These are phyloP conservation scores for Lochmaea capreae DNA, from an alignment of 2,888 invertebrate genomes.

Conservation along the genomic window DNA sequence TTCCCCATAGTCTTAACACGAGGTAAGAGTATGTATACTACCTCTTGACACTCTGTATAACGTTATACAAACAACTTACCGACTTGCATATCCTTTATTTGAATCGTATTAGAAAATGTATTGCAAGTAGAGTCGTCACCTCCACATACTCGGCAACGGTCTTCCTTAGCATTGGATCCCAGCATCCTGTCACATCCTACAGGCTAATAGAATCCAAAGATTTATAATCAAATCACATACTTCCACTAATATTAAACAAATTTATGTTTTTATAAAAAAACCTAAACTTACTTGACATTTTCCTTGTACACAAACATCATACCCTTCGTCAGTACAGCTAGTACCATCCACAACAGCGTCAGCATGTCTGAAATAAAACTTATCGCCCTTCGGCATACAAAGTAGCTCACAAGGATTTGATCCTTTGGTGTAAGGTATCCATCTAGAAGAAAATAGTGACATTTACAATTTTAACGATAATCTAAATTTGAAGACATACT, in stretches of 20 bases:
- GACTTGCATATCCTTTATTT: slow-evolving; percentile 78
- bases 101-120: slow-evolving; percentile 78
- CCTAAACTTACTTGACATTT: slow-evolving; percentile 81
- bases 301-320: slow-evolving; percentile 95
- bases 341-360: slow-evolving; percentile 87
- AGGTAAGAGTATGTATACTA: too few species aligned
- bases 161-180: slow-evolving; percentile 87
- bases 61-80: slow-evolving; percentile 68
- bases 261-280: neutral
- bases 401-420: slow-evolving; percentile 94
- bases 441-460: slow-evolving; percentile 67
- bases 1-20: too few species aligned
- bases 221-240: neutral
- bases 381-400: slow-evolving; percentile 92
- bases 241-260: neutral
- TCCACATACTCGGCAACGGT: slow-evolving; percentile 92
- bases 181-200: slow-evolving; percentile 96
- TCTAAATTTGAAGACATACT: slow-evolving; percentile 69
- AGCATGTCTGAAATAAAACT: slow-evolving; percentile 91
- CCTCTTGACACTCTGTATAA: neutral
- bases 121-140: slow-evolving; percentile 91
- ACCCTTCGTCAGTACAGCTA: slow-evolving; percentile 81
- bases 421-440: slow-evolving; percentile 90
- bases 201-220: slow-evolving; percentile 68
- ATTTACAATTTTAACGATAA: neutral